Percentiles rank a stretch among this genome's conserved stretches.
Evolutionary conservation across 2,113 vertebrate species (phyloP).

Genomic region (Larimichthys crocea): DNA sequence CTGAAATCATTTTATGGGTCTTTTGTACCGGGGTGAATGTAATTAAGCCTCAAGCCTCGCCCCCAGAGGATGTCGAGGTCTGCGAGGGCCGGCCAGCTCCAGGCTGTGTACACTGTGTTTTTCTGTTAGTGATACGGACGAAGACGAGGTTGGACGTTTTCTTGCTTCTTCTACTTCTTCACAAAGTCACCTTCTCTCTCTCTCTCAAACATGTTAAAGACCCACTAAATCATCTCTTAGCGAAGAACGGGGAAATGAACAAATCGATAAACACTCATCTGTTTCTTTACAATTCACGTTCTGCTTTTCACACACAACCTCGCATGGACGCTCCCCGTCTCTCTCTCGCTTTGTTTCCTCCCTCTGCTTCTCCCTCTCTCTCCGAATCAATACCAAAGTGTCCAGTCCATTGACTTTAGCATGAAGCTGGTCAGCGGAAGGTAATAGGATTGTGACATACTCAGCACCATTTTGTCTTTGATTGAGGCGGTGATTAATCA

Average conservation of each 20-base stretch:
- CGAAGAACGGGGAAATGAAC: conserved; percentile 44
- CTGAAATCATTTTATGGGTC: conserved; percentile 50
- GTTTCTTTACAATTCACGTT: conserved; percentile 48
- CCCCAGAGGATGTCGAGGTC: not conserved
- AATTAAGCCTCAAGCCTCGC: conserved; percentile 48
- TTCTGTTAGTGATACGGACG: not conserved
- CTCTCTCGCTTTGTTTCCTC: not conserved
- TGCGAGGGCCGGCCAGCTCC: not conserved
- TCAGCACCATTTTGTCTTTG: conserved; percentile 49
- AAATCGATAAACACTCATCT: conserved; percentile 63
- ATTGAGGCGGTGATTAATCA: conserved; percentile 32
- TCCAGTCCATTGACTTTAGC: conserved; percentile 57
- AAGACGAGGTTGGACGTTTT: not conserved
- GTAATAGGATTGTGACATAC: conserved; percentile 60
- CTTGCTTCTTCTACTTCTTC: conserved; percentile 2
- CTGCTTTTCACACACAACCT: conserved; percentile 19
- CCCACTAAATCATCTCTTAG: conserved; percentile 55
- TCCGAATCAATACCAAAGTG: conserved; percentile 46
- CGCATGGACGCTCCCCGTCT: not conserved
- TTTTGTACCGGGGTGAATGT: conserved; percentile 49
- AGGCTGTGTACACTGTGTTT: conserved; percentile 12
- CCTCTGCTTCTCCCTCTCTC: not conserved
- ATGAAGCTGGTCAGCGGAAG: conserved; percentile 41
- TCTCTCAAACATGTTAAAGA: conserved; percentile 41
- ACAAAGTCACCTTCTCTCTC: conserved; percentile 35